Base-by-base conservation (phyloP, 2,888 invertebrate species). In the Ypsolopha scabrella region DNA sequence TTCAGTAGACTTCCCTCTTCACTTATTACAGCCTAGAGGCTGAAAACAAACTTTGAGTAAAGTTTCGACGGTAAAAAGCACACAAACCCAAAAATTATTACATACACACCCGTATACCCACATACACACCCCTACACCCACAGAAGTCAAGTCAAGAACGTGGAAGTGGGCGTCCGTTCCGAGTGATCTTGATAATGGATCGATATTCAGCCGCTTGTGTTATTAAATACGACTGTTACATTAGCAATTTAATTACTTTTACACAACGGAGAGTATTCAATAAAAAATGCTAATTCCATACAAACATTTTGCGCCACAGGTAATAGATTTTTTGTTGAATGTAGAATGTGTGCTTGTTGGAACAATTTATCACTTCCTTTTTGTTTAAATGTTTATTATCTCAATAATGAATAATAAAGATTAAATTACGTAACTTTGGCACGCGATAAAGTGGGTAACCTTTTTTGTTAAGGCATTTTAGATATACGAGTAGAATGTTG, bases 191-290 rank as follows among this genome's bases (percentile, higher is more conserved):
- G 59, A 55, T 60, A 61, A 68, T 59, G 64, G 61, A 72, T 68
- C 67, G 57, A 58, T 45, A 45, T 14, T 77, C 81, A 80, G 76
- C 75, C 77, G 44, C 36, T 45, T 45, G 53, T 56, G 56, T 62
- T 63, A 64, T 64, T 65, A 65, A 63, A 63, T 62, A 61, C 55
- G 60, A 61, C 56, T 62, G 58, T 58, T 58, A 59, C 53, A 63
- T 67, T 62, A 64, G 60, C 61, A 60, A 61, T 59, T 60, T 58
- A 62, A 64, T 63, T 61, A 58, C 52, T 51, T 51, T 48, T 54
- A 51, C 53, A 48, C 46, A 41, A 52, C 46, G 46, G 34, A 34
- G 49, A 49, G 11, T 13, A 34, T 46, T 46, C 39, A 7, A 34
- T 11, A 24, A 33, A 49, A 49, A 39, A 35, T 7, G 11, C 13